Conservation (phyloP, 1,140 invertebrate genomes). For the Pteromalus puparum region DNA sequence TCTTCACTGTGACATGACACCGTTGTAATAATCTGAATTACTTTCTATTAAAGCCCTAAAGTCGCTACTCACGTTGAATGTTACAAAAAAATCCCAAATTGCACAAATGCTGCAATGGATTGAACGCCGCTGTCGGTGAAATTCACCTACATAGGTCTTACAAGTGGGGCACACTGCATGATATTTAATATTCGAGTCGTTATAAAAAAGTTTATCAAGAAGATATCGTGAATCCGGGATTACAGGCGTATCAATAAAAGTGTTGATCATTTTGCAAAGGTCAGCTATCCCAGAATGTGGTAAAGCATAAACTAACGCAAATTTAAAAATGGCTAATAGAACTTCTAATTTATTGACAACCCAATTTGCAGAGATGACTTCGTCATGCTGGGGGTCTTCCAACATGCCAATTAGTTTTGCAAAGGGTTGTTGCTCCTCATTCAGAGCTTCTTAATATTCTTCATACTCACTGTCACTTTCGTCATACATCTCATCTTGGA, state of each 20-base stretch:
- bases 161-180: slow-evolving; percentile 54
- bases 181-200: slow-evolving; percentile 34
- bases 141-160: slow-evolving; percentile 29
- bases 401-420: too few relatives aligned
- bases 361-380: neutral
- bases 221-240: slow-evolving; percentile 49
- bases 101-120: slow-evolving; percentile 42
- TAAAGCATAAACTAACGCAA: neutral
- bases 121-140: neutral
- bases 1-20: slow-evolving; percentile 19
- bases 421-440: too few relatives aligned
- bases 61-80: too few relatives aligned
- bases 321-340: neutral
- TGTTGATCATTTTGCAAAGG: slow-evolving; percentile 42
- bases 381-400: too few relatives aligned
- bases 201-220: slow-evolving; percentile 52
- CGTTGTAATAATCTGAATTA: slow-evolving; percentile 41
- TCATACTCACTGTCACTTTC: too few relatives aligned
- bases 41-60: too few relatives aligned
- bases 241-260: too few relatives aligned
- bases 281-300: neutral
- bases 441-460: too few relatives aligned
- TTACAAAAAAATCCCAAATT: too few relatives aligned
- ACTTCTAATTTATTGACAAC: slow-evolving; percentile 11
- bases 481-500: too few relatives aligned